phyloP scores from a whole-genome alignment of 2,888 invertebrate genomes.

The Rhopalosiphum nymphaeae region DNA sequence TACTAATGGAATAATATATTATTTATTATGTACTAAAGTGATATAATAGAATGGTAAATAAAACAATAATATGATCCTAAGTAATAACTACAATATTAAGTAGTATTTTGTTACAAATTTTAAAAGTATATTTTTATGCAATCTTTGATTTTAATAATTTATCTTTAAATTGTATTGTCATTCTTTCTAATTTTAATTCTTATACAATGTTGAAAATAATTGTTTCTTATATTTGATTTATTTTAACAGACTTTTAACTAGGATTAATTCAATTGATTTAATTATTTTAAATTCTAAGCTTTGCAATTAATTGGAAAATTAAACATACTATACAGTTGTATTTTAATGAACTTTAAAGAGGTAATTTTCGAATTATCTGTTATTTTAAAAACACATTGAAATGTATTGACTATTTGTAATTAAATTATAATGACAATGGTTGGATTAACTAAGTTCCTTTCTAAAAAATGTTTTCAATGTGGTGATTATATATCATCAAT shows the following conservation, averaged over 20 bases:
- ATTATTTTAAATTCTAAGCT: not conserved
- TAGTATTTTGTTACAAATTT: not conserved
- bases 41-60: not conserved
- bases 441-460: not conserved
- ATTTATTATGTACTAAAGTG: not conserved
- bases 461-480: not conserved
- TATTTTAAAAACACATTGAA: not conserved
- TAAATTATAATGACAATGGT: not conserved
- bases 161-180: not conserved
- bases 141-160: not conserved
- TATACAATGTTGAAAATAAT: not conserved
- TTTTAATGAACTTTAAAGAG: not conserved
- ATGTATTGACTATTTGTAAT: not conserved
- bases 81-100: not conserved
- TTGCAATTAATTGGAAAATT: not conserved
- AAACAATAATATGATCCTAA: not conserved
- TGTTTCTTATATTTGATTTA: not conserved
- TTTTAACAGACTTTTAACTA: not conserved
- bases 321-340: not conserved
- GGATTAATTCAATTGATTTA: not conserved
- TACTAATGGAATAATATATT: not conserved
- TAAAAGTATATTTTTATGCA: not conserved
- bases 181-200: not conserved
- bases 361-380: not conserved
- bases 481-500: not conserved